Percentiles rank a stretch among this genome's conserved stretches.
Evolutionary conservation across 2,797 vertebrate genomes (phyloP).

Genomic region (Myotis planiceps): DNA sequence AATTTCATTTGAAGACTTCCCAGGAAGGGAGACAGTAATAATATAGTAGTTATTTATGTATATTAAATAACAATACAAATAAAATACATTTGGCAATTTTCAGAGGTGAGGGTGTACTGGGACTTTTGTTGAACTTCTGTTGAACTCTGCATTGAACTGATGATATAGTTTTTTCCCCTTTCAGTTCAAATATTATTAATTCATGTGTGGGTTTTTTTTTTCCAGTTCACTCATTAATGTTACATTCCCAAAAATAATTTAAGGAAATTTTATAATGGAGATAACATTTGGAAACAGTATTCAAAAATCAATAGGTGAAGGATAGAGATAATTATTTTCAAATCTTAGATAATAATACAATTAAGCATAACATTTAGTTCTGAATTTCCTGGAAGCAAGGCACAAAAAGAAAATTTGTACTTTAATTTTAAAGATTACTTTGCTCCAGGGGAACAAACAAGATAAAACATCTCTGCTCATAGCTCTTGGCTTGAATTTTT

Average conservation of each 20-base stretch:
- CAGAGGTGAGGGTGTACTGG: background rate
- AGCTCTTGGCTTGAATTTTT: background rate
- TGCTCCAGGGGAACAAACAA: background rate
- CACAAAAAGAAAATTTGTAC: background rate
- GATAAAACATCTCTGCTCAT: background rate
- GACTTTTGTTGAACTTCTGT: background rate
- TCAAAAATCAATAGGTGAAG: background rate
- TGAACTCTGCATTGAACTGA: background rate
- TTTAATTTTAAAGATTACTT: conserved; percentile 23
- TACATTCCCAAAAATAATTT: conserved; percentile 17
- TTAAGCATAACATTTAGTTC: conserved; percentile 11
- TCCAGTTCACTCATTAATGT: background rate
- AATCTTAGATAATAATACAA: conserved; percentile 20
- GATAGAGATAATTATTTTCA: background rate
- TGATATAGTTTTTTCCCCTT: background rate
- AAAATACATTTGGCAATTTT: background rate
- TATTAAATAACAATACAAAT: background rate
- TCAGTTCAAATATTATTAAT: background rate
- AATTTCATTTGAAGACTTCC: conserved; percentile 54
- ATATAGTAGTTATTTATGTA: background rate
- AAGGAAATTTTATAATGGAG: background rate
- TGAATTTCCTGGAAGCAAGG: conserved; percentile 32
- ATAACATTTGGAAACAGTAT: conserved; percentile 8
- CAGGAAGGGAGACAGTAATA: background rate
- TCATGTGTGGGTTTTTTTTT: background rate